phyloP scores from a whole-genome alignment of 2,113 vertebrate species.

The Lophotis ruficrista region DNA sequence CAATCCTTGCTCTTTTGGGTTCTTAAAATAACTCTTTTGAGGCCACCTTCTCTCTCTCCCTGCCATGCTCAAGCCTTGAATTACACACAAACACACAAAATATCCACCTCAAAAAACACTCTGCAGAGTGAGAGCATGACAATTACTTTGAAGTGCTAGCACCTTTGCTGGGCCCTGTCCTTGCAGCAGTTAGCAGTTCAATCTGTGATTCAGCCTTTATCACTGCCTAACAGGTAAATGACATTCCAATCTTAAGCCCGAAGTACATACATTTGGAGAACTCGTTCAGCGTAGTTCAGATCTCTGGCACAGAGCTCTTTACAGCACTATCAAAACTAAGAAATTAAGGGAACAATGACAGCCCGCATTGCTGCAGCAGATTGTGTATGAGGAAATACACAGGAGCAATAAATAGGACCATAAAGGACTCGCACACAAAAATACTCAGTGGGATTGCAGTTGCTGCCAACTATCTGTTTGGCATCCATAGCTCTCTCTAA shows the following conservation, averaged over 20 bases:
- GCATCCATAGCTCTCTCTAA: not conserved
- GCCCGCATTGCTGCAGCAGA: not conserved
- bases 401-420: not conserved
- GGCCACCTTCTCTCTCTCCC: conserved; percentile 28
- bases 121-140: conserved; percentile 14
- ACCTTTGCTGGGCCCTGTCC: conserved; percentile 43
- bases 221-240: conserved; percentile 45
- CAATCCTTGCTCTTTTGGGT: conserved; percentile 52
- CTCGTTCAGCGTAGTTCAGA: not conserved
- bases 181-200: conserved; percentile 49
- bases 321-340: not conserved
- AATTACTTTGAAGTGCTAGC: conserved; percentile 28
- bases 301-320: not conserved
- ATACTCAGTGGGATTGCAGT: not conserved
- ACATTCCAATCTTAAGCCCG: not conserved
- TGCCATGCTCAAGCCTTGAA: conserved; percentile 32
- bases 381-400: not conserved
- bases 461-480: not conserved
- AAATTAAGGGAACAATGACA: conserved; percentile 10
- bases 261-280: not conserved
- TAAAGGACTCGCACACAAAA: not conserved
- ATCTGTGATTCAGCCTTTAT: conserved; percentile 44
- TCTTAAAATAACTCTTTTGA: conserved; percentile 60
- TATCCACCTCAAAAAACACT: conserved; percentile 45
- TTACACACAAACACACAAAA: conserved; percentile 62